These are phyloP conservation scores for Platyura marginata DNA, from an alignment of 1,140 invertebrate genomes.

Conservation along the genomic window DNA sequence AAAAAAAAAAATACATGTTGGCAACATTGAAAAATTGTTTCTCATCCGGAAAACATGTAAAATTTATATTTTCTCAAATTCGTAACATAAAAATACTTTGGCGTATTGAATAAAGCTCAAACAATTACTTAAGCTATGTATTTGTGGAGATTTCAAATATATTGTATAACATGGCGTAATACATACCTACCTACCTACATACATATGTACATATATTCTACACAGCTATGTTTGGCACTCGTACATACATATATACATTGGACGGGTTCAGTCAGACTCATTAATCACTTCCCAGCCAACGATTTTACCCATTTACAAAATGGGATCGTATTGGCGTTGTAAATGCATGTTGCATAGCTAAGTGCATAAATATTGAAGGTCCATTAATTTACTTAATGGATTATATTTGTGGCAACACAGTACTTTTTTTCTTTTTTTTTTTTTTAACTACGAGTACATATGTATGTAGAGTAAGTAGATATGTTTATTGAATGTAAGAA, in stretches of 20 bases:
- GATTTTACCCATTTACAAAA: background rate
- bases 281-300: background rate
- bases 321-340: background rate
- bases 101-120: background rate
- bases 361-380: background rate
- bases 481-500: too few species aligned
- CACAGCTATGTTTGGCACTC: background rate
- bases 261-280: background rate
- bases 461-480: too few species aligned
- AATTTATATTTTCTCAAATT: background rate
- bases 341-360: background rate
- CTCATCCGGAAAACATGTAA: too few species aligned
- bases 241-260: too few species aligned
- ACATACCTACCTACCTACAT: background rate
- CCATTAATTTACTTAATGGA: background rate
- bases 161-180: background rate
- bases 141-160: background rate
- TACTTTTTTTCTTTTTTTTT: too few species aligned
- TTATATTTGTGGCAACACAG: too few species aligned
- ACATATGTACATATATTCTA: background rate
- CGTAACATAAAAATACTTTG: background rate
- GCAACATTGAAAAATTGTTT: too few species aligned
- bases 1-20: too few species aligned
- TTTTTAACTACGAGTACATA: too few species aligned
- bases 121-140: background rate